These are phyloP conservation scores for Pollenia angustigena DNA, from an alignment of 2,888 invertebrate genomes.

Conservation along the genomic window DNA sequence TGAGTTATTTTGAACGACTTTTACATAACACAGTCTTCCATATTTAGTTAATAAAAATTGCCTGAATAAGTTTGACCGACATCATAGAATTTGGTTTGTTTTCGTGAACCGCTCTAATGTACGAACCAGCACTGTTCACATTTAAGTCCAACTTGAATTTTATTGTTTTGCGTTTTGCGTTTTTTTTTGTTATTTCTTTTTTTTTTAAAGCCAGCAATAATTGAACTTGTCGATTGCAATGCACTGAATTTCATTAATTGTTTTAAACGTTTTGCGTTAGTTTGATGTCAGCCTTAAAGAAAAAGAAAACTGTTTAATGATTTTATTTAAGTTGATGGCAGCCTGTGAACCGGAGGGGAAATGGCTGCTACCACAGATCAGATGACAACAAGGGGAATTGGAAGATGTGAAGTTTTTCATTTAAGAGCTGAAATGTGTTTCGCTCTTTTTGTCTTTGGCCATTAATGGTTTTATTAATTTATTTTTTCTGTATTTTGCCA, in stretches of 20 bases:
- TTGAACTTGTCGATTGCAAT: conserved; percentile 44
- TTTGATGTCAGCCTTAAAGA: not conserved
- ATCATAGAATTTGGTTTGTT: too few relatives aligned
- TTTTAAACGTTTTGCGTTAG: conserved; percentile 18
- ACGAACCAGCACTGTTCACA: too few relatives aligned
- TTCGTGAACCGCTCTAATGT: too few relatives aligned
- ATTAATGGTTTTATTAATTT: conserved; percentile 44
- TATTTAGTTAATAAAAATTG: too few relatives aligned
- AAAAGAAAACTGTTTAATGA: conserved; percentile 17
- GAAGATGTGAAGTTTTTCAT: not conserved
- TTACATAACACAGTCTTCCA: too few relatives aligned
- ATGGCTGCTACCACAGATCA: not conserved
- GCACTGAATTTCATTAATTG: conserved; percentile 48
- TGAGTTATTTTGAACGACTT: too few relatives aligned
- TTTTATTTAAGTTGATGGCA: conserved; percentile 9
- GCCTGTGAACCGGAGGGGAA: not conserved
- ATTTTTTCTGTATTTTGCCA: conserved; percentile 43
- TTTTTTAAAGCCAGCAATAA: conserved; percentile 19
- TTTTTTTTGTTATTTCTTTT: conserved; percentile 13
- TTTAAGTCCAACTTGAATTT: not conserved
- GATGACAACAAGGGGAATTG: not conserved
- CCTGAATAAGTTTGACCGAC: too few relatives aligned
- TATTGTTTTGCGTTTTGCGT: not conserved
- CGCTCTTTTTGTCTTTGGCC: conserved; percentile 8
- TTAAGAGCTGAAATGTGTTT: not conserved